phyloP scores from a whole-genome alignment of 2,888 invertebrate genomes.

The Ophioninae sp. region DNA sequence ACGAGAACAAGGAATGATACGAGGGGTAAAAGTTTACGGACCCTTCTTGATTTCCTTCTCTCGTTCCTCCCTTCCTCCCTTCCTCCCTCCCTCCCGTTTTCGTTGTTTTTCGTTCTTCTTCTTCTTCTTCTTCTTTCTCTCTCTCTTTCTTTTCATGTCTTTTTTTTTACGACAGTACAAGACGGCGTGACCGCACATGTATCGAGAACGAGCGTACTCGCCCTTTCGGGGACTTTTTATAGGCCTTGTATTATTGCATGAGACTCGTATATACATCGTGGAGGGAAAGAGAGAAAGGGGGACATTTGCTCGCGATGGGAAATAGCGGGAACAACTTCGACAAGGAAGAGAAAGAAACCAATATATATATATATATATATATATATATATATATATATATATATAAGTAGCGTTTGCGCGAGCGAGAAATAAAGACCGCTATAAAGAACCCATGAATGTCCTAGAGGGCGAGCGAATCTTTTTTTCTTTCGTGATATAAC shows the following conservation, averaged over 20 bases:
- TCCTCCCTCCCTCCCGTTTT: too few relatives aligned
- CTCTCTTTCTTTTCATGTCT: too few relatives aligned
- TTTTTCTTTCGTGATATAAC: conserved; percentile 56
- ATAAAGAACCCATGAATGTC: conserved; percentile 64
- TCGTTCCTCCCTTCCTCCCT: conserved; percentile 35
- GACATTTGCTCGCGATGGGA: conserved; percentile 24
- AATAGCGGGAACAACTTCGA: conserved; percentile 45
- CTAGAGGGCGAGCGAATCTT: conserved; percentile 64
- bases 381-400: too few relatives aligned
- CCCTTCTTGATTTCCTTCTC: conserved; percentile 64
- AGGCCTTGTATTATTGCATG: conserved; percentile 66
- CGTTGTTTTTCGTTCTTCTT: too few relatives aligned
- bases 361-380: too few relatives aligned
- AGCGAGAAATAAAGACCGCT: conserved; percentile 65
- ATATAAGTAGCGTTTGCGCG: conserved; percentile 59
- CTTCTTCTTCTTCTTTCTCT: too few relatives aligned
- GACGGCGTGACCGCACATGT: conserved; percentile 73
- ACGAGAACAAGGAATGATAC: conserved; percentile 57
- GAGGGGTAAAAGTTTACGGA: conserved; percentile 57
- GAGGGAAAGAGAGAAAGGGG: conserved; percentile 62
- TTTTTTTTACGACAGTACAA: conserved; percentile 74
- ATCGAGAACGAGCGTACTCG: conserved; percentile 56
- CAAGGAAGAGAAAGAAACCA: conserved; percentile 51
- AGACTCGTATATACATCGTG: conserved; percentile 62
- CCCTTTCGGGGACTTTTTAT: conserved; percentile 65